These are phyloP conservation scores for Arvicanthis niloticus DNA, from an alignment of 2,113 vertebrate species.

Conservation along the genomic window DNA sequence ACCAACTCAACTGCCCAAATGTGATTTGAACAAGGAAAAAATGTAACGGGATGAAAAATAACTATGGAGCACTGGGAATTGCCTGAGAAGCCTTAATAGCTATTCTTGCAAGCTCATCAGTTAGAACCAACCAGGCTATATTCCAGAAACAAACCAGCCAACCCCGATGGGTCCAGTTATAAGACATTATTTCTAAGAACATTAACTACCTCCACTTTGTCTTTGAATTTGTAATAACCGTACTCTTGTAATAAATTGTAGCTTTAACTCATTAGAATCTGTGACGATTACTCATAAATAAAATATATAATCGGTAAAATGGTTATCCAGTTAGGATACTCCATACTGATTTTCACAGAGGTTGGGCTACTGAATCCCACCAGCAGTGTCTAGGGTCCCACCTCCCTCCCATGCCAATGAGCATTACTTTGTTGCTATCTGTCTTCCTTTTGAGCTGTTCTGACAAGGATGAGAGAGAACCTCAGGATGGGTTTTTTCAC, in stretches of 20 bases:
- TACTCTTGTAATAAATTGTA: neutral
- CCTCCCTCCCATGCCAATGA: neutral
- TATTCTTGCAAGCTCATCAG: neutral
- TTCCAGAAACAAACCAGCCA: neutral
- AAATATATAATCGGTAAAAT: neutral
- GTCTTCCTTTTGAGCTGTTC: neutral
- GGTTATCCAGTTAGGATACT: neutral
- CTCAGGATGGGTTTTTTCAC: neutral
- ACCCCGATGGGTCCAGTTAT: neutral
- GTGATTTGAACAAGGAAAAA: neutral
- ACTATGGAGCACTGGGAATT: neutral
- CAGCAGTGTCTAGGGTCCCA: neutral
- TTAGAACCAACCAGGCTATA: neutral
- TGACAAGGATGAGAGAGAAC: neutral
- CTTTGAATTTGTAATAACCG: neutral
- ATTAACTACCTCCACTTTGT: neutral
- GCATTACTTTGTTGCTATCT: neutral
- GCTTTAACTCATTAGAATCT: neutral
- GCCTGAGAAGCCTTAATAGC: slow-evolving; percentile 8
- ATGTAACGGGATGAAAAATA: neutral
- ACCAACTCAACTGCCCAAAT: neutral
- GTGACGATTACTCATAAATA: slow-evolving; percentile 23
- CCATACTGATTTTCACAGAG: neutral
- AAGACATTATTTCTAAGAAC: slow-evolving; percentile 12
- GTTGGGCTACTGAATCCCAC: neutral